Evolutionary conservation across 1,140 invertebrate species (phyloP), one percentile per base, ranked within the genome.

Genomic region (Proales similis): DNA sequence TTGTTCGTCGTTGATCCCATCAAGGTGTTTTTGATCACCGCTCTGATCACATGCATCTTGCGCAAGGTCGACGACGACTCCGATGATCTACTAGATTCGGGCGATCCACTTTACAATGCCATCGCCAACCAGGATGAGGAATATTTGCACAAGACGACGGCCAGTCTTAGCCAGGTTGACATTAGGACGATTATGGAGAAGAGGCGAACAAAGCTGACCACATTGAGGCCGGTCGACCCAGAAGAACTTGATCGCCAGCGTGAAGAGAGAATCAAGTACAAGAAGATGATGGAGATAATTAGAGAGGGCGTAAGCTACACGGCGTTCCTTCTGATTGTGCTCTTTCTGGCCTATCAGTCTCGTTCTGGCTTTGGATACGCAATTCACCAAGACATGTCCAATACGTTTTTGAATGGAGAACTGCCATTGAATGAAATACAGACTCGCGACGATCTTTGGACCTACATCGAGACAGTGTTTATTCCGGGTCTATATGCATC

Each of bases 21-120:
- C 14, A 74, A 74, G 68, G 78, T 80, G 1, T 72, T 80, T 45
- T 65, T 78, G 24, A 69, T 79, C 7, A 77, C 79, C 2, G 74
- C 78, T 33, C 70, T 81, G 20, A 71, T 81, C n/a, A 76, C 78
- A 5, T 76, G 72, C 61, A 68, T 80, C 17, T 69, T 78, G 67
- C 80, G 70, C 71, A 81, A 72, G 66, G 75, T 69, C 1, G 78
- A 80, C 36, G 78, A 80, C 38, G 79, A 81, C 60, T 73, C 75
- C 33, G 43, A 47, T 9, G 22, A 20, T 19, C 26, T 62, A 20
- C 36, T 46, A 38, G 51, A 57, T 14, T 42, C 36, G n/a, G 51
- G 51, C 11, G 51, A 57, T 43, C 51, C 51, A 6, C 30, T 57
- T 14, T 57, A 57, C 24, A 57, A 57, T 42, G 51, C 51, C 17